A percentile compares a stretch with the other conserved stretches of the same genome.
These are phyloP conservation scores for Nyctalus aviator DNA, from an alignment of 2,797 vertebrate species.

Conservation along the genomic window DNA sequence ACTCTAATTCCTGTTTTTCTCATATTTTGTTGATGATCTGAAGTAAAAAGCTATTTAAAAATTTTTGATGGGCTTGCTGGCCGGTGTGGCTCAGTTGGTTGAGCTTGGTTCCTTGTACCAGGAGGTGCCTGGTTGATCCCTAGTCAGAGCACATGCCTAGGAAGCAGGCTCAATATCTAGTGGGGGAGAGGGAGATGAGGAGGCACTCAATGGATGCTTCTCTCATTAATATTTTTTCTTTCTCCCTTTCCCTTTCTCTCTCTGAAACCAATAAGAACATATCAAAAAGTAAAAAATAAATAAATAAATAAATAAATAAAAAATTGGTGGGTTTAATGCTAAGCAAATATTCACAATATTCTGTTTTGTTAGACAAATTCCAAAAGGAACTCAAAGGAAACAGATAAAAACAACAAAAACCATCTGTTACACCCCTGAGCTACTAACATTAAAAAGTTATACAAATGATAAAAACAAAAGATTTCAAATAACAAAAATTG, in stretches of 20 bases:
- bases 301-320: too few relatives aligned
- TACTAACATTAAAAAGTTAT: conserved; percentile 74
- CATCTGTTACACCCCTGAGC: conserved; percentile 76
- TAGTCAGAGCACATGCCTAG: too few relatives aligned
- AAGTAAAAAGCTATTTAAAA: conserved; percentile 62
- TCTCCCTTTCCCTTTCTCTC: too few relatives aligned
- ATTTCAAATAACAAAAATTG: conserved; percentile 64
- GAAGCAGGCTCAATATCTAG: too few relatives aligned
- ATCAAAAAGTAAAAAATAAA: too few relatives aligned
- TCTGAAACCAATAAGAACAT: too few relatives aligned
- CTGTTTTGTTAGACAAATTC: conserved; percentile 76
- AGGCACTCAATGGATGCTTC: too few relatives aligned
- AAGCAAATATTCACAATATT: conserved; percentile 79
- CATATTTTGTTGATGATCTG: conserved; percentile 13
- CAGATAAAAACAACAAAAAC: conserved; percentile 59
- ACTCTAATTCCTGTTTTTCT: neutral
- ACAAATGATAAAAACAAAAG: conserved; percentile 80
- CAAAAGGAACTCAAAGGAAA: conserved; percentile 75
- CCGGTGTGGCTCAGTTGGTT: too few relatives aligned
- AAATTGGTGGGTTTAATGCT: conserved; percentile 16
- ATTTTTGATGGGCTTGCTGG: neutral
- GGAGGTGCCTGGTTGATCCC: too few relatives aligned
- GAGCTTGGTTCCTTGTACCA: too few relatives aligned
- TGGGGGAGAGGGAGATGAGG: too few relatives aligned
- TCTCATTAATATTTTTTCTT: too few relatives aligned